A percentile compares a stretch with the other conserved stretches of the same genome.
Evolutionary conservation across 2,888 invertebrate genomes (phyloP).

Genomic region (Drosophila prostipennis): DNA sequence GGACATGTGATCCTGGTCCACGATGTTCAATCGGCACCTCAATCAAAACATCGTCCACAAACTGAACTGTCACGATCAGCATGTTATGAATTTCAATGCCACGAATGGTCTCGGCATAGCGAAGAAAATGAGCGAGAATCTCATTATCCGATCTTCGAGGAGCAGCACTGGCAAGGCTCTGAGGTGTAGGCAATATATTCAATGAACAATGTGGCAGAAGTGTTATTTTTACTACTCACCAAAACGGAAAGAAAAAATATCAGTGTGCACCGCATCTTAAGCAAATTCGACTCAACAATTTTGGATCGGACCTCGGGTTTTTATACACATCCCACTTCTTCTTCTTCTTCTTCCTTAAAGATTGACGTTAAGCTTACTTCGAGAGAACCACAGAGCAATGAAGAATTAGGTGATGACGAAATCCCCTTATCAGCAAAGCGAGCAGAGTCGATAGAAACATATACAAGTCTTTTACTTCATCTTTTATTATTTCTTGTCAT

Average conservation of each 20-base stretch:
- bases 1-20: not conserved
- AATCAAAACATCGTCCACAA: not conserved
- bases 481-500: constrained; percentile 61
- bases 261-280: constrained; percentile 7
- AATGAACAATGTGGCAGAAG: too few relatives aligned
- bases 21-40: constrained; percentile 15
- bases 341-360: too few relatives aligned
- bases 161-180: constrained; percentile 13
- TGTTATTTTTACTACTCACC: not conserved
- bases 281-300: not conserved
- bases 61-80: not conserved
- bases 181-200: not conserved
- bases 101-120: constrained; percentile 8
- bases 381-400: too few relatives aligned
- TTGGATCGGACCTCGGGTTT: not conserved
- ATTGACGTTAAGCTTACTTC: too few relatives aligned
- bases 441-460: not conserved
- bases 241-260: constrained; percentile 6
- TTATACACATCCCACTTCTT: constrained; percentile 1
- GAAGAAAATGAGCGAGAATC: constrained; percentile 14
- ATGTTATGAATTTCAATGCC: constrained; percentile 5
- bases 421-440: too few relatives aligned
- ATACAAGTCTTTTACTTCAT: constrained; percentile 46
- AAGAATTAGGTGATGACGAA: too few relatives aligned
- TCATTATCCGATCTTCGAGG: not conserved